A percentile compares a stretch with the other conserved stretches of the same genome.
phyloP scores from a whole-genome alignment of 2,797 vertebrate genomes.

The Phalloptychus januarius region DNA sequence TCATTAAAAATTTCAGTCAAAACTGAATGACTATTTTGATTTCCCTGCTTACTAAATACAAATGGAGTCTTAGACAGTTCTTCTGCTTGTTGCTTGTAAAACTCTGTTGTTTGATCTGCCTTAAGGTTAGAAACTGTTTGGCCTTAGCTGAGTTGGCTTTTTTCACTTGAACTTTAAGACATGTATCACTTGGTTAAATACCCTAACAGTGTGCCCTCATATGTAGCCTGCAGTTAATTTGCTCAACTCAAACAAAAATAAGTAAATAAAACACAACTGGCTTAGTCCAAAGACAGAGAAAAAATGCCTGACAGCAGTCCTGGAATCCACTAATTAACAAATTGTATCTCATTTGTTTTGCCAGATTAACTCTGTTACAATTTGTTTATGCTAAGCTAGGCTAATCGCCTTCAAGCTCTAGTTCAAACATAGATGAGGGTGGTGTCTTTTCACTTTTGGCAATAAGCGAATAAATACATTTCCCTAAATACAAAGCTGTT shows the following conservation, averaged over 20 bases:
- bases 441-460: not conserved
- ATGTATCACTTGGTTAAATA: constrained; percentile 22
- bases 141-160: not conserved
- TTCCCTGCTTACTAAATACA: not conserved
- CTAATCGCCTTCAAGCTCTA: constrained; percentile 16
- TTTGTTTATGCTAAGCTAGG: constrained; percentile 23
- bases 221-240: constrained; percentile 7
- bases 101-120: constrained; percentile 4
- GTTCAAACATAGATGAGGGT: constrained; percentile 1
- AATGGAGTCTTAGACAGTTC: not conserved
- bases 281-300: constrained; percentile 10
- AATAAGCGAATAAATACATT: constrained; percentile 21
- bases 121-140: constrained; percentile 4
- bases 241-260: constrained; percentile 8
- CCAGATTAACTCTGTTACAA: constrained; percentile 20
- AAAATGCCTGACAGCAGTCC: constrained; percentile 6
- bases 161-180: constrained; percentile 16
- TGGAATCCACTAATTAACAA: constrained; percentile 13
- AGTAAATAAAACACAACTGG: constrained; percentile 11
- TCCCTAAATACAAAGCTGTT: constrained; percentile 22
- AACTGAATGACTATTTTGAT: not conserved
- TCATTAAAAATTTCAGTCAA: not conserved
- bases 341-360: constrained; percentile 26
- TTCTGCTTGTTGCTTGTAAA: constrained; percentile 3
- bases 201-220: not conserved